Percentiles rank a stretch among this genome's conserved stretches.
Evolutionary conservation across 2,797 vertebrate species (phyloP).

Genomic region (Cynopterus sphinx): DNA sequence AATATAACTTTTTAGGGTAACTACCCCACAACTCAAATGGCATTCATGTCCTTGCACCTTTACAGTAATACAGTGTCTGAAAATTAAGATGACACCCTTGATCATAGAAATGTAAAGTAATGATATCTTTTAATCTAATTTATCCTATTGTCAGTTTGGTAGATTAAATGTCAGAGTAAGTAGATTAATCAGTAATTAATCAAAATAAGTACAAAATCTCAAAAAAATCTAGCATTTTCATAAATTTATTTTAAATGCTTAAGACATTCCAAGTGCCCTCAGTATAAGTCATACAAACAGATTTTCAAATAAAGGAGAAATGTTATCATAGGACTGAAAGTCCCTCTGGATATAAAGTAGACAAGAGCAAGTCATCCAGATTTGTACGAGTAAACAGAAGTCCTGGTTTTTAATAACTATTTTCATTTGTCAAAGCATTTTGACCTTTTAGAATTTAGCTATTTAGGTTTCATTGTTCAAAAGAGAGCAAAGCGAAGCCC

Average conservation of each 20-base stretch:
- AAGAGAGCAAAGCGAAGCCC: neutral
- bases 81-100: neutral
- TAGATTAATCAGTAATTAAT: neutral
- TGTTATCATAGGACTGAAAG: neutral
- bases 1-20: neutral
- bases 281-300: neutral
- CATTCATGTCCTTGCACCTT: neutral
- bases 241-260: neutral
- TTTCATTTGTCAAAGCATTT: neutral
- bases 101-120: neutral
- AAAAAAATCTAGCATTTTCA: neutral
- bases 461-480: neutral
- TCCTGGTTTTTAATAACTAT: neutral
- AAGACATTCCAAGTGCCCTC: neutral
- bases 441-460: neutral
- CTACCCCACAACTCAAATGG: neutral
- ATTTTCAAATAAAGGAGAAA: neutral
- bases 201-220: neutral
- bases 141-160: neutral
- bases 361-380: neutral
- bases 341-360: neutral
- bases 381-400: neutral
- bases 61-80: neutral
- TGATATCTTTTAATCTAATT: neutral
- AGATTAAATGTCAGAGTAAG: neutral